Evolutionary conservation across 2,113 vertebrate genomes (phyloP).

Genomic region (Hippocampus zosterae): DNA sequence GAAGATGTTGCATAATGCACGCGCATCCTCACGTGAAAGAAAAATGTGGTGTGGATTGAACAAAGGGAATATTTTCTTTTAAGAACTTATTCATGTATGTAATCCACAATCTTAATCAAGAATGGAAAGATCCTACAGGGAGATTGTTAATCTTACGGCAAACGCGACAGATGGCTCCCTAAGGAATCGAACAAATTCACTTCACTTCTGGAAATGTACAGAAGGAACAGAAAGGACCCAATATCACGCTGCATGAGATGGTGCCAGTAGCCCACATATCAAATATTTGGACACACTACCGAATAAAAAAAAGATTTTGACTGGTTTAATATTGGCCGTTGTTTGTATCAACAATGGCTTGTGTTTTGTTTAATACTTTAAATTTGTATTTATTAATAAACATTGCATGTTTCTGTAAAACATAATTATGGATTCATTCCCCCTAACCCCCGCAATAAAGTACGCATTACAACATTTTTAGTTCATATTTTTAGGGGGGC

Average conservation of each 20-base stretch:
- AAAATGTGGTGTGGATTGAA: background rate
- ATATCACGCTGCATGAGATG: background rate
- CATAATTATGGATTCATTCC: too few relatives aligned
- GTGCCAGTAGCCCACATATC: too few relatives aligned
- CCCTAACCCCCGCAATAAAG: too few relatives aligned
- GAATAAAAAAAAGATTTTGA: too few relatives aligned
- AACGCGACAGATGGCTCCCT: conserved; percentile 56
- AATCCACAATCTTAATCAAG: conserved; percentile 63
- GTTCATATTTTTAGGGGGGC: too few relatives aligned
- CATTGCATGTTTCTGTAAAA: too few relatives aligned
- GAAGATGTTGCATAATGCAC: conserved; percentile 20
- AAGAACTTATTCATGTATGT: conserved; percentile 2
- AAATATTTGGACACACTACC: too few relatives aligned
- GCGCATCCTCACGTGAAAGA: background rate
- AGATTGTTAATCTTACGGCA: conserved; percentile 50
- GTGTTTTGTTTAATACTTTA: too few relatives aligned
- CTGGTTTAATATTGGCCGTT: too few relatives aligned
- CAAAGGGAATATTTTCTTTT: background rate
- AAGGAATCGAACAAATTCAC: conserved; percentile 8
- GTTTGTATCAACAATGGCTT: too few relatives aligned
- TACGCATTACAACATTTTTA: too few relatives aligned
- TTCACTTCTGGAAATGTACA: background rate
- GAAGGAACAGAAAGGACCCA: background rate
- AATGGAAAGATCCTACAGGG: conserved; percentile 35
- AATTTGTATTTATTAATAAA: too few relatives aligned